Base-by-base conservation (phyloP, 2,113 vertebrate genomes). In the Fregetta grallaria region DNA sequence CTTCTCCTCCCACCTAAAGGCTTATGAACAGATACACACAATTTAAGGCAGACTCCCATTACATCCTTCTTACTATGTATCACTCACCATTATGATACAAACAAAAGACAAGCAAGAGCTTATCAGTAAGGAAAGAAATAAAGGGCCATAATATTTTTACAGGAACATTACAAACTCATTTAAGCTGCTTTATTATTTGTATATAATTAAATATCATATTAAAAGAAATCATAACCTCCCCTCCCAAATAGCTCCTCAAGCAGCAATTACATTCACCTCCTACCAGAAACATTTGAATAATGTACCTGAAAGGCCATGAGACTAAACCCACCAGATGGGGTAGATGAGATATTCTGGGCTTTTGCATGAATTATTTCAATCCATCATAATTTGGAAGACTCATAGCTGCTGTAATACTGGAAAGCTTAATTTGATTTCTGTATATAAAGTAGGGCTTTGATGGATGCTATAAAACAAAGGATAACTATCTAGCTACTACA, bases 281-380 rank as follows among this genome's bases (percentile, higher is more conserved):
- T 93, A 94, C 77, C 77, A 94, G 89, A 94, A 92, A 72, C 21
- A 75, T 96, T 88, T 92, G 70, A 97, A 92, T 96, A 81, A 95
- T 59, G n/a, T 32, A 84, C 73, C 81, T 90, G 92, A 94, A 95
- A 96, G 70, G 93, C 87, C 20, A 49, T 17, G 53, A 93, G 74
- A 91, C 93, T 94, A 91, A 96, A 89, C 42, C 65, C 73, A 96
- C 80, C 94, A 96, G 93, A 97, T 96, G 95, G 94, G 72, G 75
- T 66, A 62, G 79, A 97, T 38, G 91, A 91, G 79, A 93, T 86
- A 92, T 95, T 72, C 89, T 89, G 56, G 73, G 89, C 84, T 96
- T 96, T 91, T 81, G 80, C 68, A 94, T 91, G 84, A 96, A 94
- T 92, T 96, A 96, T 96, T 97, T 96, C 94, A 96, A 95, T 96